Percentiles rank a stretch among this genome's conserved stretches.
These are phyloP conservation scores for Planococcus citri DNA, from an alignment of 1,140 invertebrate genomes.

Conservation along the genomic window DNA sequence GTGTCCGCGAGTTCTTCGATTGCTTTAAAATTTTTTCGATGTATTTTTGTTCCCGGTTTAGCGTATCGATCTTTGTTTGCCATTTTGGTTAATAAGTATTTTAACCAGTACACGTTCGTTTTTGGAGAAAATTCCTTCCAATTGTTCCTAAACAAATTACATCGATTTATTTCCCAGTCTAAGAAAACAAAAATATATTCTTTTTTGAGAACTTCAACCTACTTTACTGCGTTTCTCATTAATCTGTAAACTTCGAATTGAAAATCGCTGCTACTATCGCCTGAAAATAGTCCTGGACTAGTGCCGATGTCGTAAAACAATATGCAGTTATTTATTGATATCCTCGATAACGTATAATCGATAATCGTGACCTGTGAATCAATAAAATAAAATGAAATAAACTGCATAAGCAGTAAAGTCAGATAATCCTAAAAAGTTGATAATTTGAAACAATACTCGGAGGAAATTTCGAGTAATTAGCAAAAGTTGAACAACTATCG, in stretches of 20 bases:
- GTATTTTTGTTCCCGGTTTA: not conserved
- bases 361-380: slow-evolving; percentile 56
- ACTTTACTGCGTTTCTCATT: slow-evolving; percentile 62
- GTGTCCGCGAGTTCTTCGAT: not conserved
- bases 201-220: slow-evolving; percentile 36
- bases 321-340: slow-evolving; percentile 48
- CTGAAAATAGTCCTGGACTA: slow-evolving; percentile 68
- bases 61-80: slow-evolving; percentile 3
- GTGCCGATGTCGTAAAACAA: slow-evolving; percentile 65
- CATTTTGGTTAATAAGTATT: slow-evolving; percentile 65
- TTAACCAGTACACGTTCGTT: slow-evolving; percentile 80
- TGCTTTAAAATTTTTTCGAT: not conserved
- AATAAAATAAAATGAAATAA: too few species aligned
- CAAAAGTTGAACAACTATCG: too few species aligned
- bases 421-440: too few species aligned
- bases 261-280: slow-evolving; percentile 72
- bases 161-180: not conserved
- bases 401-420: too few species aligned
- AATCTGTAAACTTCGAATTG: slow-evolving; percentile 88
- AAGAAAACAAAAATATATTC: slow-evolving; percentile 13
- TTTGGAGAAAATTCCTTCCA: slow-evolving; percentile 68
- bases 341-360: slow-evolving; percentile 82
- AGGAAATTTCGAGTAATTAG: too few species aligned
- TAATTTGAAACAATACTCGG: too few species aligned
- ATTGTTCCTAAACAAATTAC: slow-evolving; percentile 50